Percentiles rank a stretch among this genome's conserved stretches.
Conservation (phyloP, 2,113 vertebrate genomes). For the Trogon melanurus region DNA sequence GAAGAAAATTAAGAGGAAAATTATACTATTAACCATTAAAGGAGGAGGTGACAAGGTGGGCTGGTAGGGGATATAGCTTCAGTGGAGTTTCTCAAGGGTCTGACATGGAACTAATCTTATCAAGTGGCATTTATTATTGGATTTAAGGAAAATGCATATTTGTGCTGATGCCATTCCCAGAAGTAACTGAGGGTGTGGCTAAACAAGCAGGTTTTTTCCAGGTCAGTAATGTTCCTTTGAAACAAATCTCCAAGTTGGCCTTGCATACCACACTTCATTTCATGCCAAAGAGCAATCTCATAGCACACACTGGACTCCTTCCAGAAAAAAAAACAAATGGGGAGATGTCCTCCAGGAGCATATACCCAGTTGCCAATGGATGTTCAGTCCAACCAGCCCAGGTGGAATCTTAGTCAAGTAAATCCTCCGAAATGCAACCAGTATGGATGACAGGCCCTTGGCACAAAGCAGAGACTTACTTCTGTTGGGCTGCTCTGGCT, state of each 20-base stretch:
- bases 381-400: background rate
- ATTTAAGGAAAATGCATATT: background rate
- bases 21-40: background rate
- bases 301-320: background rate
- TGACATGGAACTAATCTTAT: background rate
- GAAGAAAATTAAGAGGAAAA: background rate
- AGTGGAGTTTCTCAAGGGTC: background rate
- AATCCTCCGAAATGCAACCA: background rate
- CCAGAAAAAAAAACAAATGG: background rate
- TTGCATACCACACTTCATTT: rapidly evolving
- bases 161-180: background rate
- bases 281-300: background rate
- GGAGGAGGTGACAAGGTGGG: background rate
- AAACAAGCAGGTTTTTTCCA: background rate
- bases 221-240: background rate
- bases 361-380: background rate
- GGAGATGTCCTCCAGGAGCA: background rate
- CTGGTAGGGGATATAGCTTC: background rate
- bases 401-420: background rate
- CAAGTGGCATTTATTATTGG: background rate
- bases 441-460: background rate
- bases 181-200: background rate
- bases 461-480: background rate
- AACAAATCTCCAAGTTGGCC: background rate
- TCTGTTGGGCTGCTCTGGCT: background rate